Evolutionary conservation across 2,888 invertebrate genomes (phyloP), one percentile per base, ranked within the genome.

Genomic region (Pyrocoelia pectoralis): DNA sequence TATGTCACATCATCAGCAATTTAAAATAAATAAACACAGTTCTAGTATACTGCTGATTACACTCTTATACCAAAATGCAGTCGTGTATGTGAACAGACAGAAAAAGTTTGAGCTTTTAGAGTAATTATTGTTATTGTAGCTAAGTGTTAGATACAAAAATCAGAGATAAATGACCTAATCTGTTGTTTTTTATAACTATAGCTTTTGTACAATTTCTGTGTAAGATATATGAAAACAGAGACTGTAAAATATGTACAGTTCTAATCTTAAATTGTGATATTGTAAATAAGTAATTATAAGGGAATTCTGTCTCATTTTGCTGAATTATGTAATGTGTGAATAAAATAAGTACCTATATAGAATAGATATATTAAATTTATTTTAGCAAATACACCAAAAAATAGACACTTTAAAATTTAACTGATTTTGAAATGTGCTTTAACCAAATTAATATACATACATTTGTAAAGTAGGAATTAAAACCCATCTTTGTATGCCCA

Each of bases 191-290:
- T 18, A 18, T 46, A 46, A 46, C 24, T 61, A 56, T 67, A 61
- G 56, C 33, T 41, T 67, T 60, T 65, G 46, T 61, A 65, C 57
- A 15, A 53, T 56, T 55, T 61, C 41, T 56, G 50, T 58, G 46
- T 62, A 65, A 43, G 58, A 56, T 68, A 46, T 18, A 50, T 62
- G 53, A 51, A 67, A 59, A 70, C 70, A 70, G 74, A 73, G 46
- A 52, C 73, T 78, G 78, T 77, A 77, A 77, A 72, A 77, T 77
- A 78, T 74, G 74, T 77, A 76, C 65, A 74, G 76, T 75, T 69
- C 69, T 73, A 75, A 69, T 72, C 75, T 77, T 77, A 72, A 76
- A 77, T 79, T 79, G 79, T 80, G 79, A 80, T 79, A 79, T 75
- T 79, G 79, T 80, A 79, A 74, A 79, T 80, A 79, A 72, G 74